phyloP scores from a whole-genome alignment of 2,113 vertebrate species.

The Ophthalmolycus amberensis region DNA sequence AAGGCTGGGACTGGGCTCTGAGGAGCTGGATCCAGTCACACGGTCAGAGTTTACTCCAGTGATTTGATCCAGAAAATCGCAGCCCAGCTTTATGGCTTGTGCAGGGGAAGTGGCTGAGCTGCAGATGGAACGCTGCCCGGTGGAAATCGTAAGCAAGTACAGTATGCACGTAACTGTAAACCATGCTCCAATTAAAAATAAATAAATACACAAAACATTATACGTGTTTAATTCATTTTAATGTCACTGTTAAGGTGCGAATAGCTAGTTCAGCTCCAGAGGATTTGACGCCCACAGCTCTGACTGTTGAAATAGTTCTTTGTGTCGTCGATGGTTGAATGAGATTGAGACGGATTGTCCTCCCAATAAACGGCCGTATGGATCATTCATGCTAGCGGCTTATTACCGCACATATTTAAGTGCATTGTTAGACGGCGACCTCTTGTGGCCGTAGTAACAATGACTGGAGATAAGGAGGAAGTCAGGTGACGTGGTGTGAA shows the following conservation, averaged over 20 bases:
- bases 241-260: background rate
- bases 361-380: no score
- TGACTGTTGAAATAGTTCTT: background rate
- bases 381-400: no score
- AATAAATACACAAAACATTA: background rate
- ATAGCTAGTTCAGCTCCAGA: background rate
- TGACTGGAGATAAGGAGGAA: no score
- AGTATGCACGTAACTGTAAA: slow-evolving; percentile 15
- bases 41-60: slow-evolving; percentile 38
- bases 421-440: no score
- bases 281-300: background rate
- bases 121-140: slow-evolving; percentile 45
- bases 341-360: background rate
- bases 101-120: slow-evolving; percentile 46
- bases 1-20: slow-evolving; percentile 31
- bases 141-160: background rate
- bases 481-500: no score
- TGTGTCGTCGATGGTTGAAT: background rate
- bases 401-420: no score
- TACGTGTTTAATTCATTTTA: background rate
- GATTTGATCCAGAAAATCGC: slow-evolving; percentile 56
- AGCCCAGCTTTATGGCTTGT: slow-evolving; percentile 28
- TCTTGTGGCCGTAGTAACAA: no score
- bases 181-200: background rate
- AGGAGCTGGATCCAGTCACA: slow-evolving; percentile 42